Conservation (phyloP, 1,140 invertebrate genomes). For the Nomia melanderi region DNA sequence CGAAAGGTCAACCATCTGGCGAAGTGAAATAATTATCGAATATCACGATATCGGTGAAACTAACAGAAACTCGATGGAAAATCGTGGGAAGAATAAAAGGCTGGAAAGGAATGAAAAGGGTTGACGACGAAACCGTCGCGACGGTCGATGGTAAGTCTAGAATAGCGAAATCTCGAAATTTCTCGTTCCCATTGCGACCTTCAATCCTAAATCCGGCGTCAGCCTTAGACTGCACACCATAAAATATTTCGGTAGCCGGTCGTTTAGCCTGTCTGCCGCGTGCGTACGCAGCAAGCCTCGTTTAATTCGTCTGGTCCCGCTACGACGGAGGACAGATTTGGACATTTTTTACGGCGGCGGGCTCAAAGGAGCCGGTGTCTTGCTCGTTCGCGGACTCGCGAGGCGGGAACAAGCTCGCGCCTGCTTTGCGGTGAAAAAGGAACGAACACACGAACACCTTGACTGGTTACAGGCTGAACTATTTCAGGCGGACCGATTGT, state of each 20-base stretch:
- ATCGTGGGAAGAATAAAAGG: too few relatives aligned
- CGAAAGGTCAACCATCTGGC: too few relatives aligned
- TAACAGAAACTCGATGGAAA: too few relatives aligned
- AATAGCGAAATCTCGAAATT: not conserved
- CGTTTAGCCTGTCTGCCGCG: constrained; percentile 9
- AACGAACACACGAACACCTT: not conserved
- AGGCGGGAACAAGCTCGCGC: not conserved
- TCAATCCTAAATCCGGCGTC: constrained; percentile 37
- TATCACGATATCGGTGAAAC: too few relatives aligned
- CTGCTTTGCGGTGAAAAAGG: too few relatives aligned
- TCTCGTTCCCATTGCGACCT: constrained; percentile 18
- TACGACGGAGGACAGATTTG: not conserved
- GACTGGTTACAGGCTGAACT: not conserved
- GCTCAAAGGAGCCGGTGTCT: constrained; percentile 26
- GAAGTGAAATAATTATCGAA: too few relatives aligned
- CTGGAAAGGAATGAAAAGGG: too few relatives aligned
- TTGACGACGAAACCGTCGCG: too few relatives aligned
- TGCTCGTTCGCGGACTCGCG: not conserved
- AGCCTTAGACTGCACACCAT: constrained; percentile 27
- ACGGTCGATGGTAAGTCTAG: too few relatives aligned
- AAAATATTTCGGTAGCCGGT: constrained; percentile 28
- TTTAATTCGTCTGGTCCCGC: constrained; percentile 28
- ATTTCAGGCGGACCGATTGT: not conserved
- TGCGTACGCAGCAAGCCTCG: not conserved
- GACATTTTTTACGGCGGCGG: not conserved